Evolutionary conservation across 2,888 invertebrate species (phyloP), one percentile per base, ranked within the genome.

Genomic region (Lapara coniferarum): DNA sequence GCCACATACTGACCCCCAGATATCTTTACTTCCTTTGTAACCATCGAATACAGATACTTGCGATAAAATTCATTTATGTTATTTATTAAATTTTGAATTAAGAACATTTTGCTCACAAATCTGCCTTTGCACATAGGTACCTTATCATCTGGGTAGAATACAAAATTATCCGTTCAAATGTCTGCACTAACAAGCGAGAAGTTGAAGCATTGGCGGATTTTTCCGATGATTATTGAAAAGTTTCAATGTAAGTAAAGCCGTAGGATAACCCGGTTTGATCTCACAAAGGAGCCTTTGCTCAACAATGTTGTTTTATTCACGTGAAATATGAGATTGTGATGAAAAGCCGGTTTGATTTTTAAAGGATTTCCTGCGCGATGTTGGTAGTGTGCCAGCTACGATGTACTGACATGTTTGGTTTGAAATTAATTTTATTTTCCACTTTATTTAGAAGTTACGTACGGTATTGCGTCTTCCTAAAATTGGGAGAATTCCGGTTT

Each of bases 181-280:
- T 51, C 51, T 25, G 56, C 30, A 49, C 16, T 58, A n/a, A 49
- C 49, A 58, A 67, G 25, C 19, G 51, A 59, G 16, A 37, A 37
- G 51, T 59, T 59, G 37, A 49, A 52, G 44, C 68, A 44, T 30
- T 68, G 63, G n/a, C 88, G 89, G 87, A 89, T 89, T 89, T 78
- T 76, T 81, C 81, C 82, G 87, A 90, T 89, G 89, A 88, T 89
- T 88, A 91, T 91, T 89, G 90, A 89, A 89, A 89, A 89, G 79
- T 88, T 87, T 80, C 78, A 74, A 74, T 74, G 72, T 74, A 74
- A 74, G 77, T 77, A 82, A 84, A 78, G 73, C 85, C 81, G 57
- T 49, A 66, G 77, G 81, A 81, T 84, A 84, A 82, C 82, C 76
- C 74, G 76, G 77, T 83, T 83, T 82, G 77, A 71, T 73, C 80